A percentile compares a stretch with the other conserved stretches of the same genome.
phyloP scores from a whole-genome alignment of 1,140 invertebrate species.

The Grapholita molesta region DNA sequence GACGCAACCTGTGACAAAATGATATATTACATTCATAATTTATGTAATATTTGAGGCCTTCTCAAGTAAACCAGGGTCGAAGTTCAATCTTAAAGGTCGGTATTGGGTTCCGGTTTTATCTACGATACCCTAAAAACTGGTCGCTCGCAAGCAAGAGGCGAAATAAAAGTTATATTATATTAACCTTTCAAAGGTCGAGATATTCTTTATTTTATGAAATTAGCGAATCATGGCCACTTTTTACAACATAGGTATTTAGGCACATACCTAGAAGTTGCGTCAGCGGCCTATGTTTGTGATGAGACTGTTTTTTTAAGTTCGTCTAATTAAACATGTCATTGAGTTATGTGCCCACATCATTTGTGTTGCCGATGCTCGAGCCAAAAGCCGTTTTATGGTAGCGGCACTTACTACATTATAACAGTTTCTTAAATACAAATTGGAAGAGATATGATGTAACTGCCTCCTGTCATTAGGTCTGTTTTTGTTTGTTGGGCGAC shows the following conservation, averaged over 20 bases:
- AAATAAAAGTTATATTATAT: constrained; percentile 69
- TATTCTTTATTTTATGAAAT: constrained; percentile 64
- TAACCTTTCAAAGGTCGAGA: constrained; percentile 69
- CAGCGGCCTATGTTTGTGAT: constrained; percentile 28
- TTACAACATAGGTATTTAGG: constrained; percentile 25
- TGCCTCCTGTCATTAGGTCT: neutral
- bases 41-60: neutral
- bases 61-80: constrained; percentile 6
- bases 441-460: neutral
- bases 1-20: neutral
- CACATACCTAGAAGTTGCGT: neutral
- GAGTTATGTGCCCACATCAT: constrained; percentile 15
- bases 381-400: neutral
- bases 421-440: neutral
- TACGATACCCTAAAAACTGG: constrained; percentile 20
- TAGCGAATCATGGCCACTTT: constrained; percentile 64
- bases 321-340: constrained; percentile 18
- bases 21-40: neutral
- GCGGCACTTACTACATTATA: neutral
- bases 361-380: neutral
- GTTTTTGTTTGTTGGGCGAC: neutral
- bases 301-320: constrained; percentile 30
- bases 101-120: neutral
- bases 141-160: constrained; percentile 47
- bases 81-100: neutral